Conservation (phyloP, 2,113 vertebrate genomes). For the Labeo rohita region DNA sequence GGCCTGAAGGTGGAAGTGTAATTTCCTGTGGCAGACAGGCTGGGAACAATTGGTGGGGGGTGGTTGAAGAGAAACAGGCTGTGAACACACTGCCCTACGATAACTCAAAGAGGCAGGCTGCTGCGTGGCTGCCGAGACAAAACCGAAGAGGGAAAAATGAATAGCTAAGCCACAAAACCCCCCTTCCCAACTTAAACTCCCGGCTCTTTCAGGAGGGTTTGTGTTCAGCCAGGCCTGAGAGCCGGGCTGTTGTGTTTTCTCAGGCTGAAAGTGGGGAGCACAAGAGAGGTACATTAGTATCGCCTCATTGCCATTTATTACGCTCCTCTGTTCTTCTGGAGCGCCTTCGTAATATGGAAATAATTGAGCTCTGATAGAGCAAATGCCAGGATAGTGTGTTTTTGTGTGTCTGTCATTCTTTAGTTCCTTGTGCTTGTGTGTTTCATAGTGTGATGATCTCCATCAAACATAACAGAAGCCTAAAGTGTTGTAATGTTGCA, state of each 20-base stretch:
- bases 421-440: neutral
- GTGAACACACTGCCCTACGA: slow-evolving; percentile 40
- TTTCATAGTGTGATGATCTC: slow-evolving; percentile 8
- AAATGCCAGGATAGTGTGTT: slow-evolving; percentile 41
- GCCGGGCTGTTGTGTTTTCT: neutral
- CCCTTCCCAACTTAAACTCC: neutral
- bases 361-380: slow-evolving; percentile 54
- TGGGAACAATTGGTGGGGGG: slow-evolving; percentile 35
- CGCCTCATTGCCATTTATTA: slow-evolving; percentile 54
- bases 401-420: neutral
- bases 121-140: slow-evolving; percentile 1
- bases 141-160: slow-evolving; percentile 13
- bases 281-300: slow-evolving; percentile 47
- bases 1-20: slow-evolving; percentile 50
- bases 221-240: neutral
- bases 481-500: neutral
- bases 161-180: slow-evolving; percentile 18
- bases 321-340: slow-evolving; percentile 42
- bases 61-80: slow-evolving; percentile 23
- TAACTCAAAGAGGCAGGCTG: slow-evolving; percentile 36
- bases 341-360: slow-evolving; percentile 49
- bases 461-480: neutral
- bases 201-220: neutral
- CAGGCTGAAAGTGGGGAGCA: slow-evolving; percentile 16
- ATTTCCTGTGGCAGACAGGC: slow-evolving; percentile 59